Evolutionary conservation across 2,113 vertebrate genomes (phyloP).

Genomic region (Tupaia chinensis): DNA sequence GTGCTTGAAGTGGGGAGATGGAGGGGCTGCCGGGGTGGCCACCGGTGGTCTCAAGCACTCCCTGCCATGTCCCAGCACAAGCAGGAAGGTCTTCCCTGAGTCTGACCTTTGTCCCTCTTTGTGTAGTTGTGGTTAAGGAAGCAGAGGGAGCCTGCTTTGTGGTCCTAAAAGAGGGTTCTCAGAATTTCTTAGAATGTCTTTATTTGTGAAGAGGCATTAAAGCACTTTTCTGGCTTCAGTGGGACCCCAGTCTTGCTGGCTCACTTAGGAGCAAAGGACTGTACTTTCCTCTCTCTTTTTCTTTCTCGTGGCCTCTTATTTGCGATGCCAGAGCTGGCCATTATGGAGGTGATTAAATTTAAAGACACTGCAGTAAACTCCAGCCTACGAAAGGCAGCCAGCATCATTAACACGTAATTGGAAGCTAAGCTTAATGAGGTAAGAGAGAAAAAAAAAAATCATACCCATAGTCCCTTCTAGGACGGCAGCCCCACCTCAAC

Average conservation of each 20-base stretch:
- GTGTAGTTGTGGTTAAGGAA: background rate
- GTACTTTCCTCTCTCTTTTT: background rate
- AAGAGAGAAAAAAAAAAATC: slow-evolving; percentile 79
- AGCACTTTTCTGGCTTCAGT: slow-evolving; percentile 4
- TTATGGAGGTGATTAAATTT: slow-evolving; percentile 91
- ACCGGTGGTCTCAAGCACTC: background rate
- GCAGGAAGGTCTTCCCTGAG: background rate
- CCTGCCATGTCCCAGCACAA: background rate
- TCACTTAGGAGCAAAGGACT: slow-evolving; percentile 55
- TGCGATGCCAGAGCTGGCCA: slow-evolving; percentile 87
- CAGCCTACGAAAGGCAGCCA: slow-evolving; percentile 87
- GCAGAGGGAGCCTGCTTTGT: background rate
- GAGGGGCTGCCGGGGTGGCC: no score
- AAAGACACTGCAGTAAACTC: slow-evolving; percentile 90
- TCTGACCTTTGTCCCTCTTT: background rate
- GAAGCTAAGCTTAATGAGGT: slow-evolving; percentile 89
- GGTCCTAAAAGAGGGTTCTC: background rate
- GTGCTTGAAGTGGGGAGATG: background rate
- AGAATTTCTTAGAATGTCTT: slow-evolving; percentile 1
- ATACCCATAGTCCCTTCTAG: slow-evolving; percentile 77
- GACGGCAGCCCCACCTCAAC: background rate
- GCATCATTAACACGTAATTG: slow-evolving; percentile 90
- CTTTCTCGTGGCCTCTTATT: slow-evolving; percentile 82
- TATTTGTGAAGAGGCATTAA: background rate
- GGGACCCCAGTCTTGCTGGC: background rate